A percentile compares a stretch with the other conserved stretches of the same genome.
Evolutionary conservation across 2,888 invertebrate species (phyloP).

Genomic region (Tolmerus cingulatus): DNA sequence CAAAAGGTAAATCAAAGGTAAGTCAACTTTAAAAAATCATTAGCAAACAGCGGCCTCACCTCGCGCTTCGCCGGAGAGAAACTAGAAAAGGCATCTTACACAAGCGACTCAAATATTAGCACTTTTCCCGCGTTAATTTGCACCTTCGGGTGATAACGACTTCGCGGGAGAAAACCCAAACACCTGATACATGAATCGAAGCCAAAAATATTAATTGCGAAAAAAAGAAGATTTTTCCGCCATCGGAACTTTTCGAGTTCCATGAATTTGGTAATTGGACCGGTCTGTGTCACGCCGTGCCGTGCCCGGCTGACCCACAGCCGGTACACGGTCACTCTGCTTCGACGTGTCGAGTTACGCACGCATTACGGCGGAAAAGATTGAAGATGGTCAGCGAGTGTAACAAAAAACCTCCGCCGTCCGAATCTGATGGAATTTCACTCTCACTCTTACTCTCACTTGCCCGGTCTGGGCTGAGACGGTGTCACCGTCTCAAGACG

Average conservation of each 20-base stretch:
- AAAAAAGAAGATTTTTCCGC: not conserved
- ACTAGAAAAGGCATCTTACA: not conserved
- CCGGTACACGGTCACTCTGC: not conserved
- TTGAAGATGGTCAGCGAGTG: not conserved
- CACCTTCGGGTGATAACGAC: not conserved
- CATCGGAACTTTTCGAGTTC: not conserved
- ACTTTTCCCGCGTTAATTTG: slow-evolving; percentile 15
- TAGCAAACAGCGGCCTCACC: not conserved
- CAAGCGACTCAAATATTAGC: slow-evolving; percentile 12
- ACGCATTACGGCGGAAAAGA: not conserved
- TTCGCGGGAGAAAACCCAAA: not conserved
- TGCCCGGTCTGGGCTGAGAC: not conserved
- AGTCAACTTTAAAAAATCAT: not conserved
- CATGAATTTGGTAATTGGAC: not conserved
- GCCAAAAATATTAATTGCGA: not conserved
- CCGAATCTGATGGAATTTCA: slow-evolving; percentile 16
- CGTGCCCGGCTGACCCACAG: not conserved
- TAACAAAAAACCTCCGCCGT: slow-evolving; percentile 3
- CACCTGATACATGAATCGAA: not conserved
- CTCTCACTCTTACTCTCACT: slow-evolving; percentile 14
- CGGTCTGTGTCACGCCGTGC: not conserved
- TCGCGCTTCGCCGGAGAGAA: not conserved
- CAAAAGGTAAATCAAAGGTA: not conserved
- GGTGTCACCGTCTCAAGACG: not conserved
- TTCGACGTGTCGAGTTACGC: not conserved